Base-by-base conservation (phyloP, 2,888 invertebrate species). In the Rhodophaea formosa region DNA sequence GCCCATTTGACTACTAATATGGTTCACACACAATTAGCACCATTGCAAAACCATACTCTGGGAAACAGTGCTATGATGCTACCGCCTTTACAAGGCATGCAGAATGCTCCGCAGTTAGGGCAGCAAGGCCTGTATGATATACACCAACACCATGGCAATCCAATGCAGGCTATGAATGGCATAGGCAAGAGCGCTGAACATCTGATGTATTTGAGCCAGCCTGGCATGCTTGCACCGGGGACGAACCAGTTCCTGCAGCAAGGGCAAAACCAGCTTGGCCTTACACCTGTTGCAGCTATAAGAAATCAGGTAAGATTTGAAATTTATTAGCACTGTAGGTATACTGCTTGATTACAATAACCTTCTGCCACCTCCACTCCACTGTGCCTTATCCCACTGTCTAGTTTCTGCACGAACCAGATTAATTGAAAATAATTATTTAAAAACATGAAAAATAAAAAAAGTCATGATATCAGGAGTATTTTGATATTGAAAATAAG, bases 221-320 rank as follows among this genome's bases (percentile, higher is more conserved):
- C 92, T 58, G 92, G 92, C 42, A 92, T 93, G 73, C 88, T 93
- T 77, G 91, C 91, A 61, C 93, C 94, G 62, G 93, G 93, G 57
- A 89, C 94, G 61, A 93, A 93, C 74, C 93, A 93, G 64, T 93
- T 91, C 67, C 80, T 93, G 65, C 94, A 94, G 69, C 93, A 94
- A 80, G 93, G 93, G 64, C 94, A 93, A 82, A 93, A 86, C 76
- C 93, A 92, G 64, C 90, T 89, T 75, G 93, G 88, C 71, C 87
- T 82, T 74, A 89, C 84, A 82, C 92, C 84, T 65, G 88, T 88
- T 46, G 84, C 89, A 61, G 82, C 90, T 58, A 88, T 92, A 57
- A 80, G 90, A 72, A 91, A 88, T 70, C 91, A 90, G 84, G 91
- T 92, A 75, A 86, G 47, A 52, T 59, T 63, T 14, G 10, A n/a